Evolutionary conservation across 2,113 vertebrate genomes (phyloP).

Genomic region (Lethenteron camtschaticum): DNA sequence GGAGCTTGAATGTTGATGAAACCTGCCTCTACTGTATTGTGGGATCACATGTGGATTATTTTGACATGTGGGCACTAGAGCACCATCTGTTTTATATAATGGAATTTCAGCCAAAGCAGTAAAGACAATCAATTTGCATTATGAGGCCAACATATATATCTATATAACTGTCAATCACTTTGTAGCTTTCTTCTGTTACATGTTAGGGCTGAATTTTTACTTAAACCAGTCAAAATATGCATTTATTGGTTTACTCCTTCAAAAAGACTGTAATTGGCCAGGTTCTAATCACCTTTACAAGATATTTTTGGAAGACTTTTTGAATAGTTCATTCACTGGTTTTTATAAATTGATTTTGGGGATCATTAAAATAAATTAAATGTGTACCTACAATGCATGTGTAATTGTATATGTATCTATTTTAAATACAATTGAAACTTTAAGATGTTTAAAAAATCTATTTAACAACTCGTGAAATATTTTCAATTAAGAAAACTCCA

Average conservation of each 20-base stretch:
- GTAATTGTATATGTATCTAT: too few species aligned
- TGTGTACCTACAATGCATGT: too few species aligned
- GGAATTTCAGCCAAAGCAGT: not conserved
- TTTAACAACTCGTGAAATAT: too few species aligned
- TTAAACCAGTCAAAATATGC: not conserved
- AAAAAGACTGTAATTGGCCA: not conserved
- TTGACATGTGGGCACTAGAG: conserved; percentile 5
- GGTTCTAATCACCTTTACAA: not conserved
- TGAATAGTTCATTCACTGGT: not conserved
- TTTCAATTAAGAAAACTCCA: too few species aligned
- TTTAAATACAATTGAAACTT: too few species aligned
- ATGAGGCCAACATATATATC: not conserved
- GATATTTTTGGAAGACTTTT: not conserved
- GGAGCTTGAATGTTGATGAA: not conserved
- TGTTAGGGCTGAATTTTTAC: not conserved
- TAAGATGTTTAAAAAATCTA: too few species aligned
- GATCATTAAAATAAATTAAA: too few species aligned
- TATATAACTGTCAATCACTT: not conserved
- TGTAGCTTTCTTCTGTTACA: not conserved
- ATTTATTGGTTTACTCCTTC: not conserved
- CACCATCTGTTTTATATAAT: not conserved
- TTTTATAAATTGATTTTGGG: too few species aligned
- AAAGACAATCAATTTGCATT: not conserved
- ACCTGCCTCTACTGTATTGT: not conserved
- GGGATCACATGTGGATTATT: not conserved